phyloP scores from a whole-genome alignment of 2,113 vertebrate genomes.

The Phaethornis superciliosus region DNA sequence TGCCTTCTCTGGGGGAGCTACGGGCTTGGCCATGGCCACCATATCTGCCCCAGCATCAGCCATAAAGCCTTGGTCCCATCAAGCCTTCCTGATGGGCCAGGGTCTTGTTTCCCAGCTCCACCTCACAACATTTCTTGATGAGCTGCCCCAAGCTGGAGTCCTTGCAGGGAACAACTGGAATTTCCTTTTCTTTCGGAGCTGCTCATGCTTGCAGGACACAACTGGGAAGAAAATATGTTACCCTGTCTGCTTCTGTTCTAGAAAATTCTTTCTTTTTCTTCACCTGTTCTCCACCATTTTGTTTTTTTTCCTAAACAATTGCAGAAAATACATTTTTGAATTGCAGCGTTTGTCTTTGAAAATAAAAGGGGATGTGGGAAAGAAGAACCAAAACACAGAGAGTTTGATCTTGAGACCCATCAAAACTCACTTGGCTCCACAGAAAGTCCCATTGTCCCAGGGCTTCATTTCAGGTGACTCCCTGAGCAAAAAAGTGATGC shows the following conservation, averaged over 20 bases:
- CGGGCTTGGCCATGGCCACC: neutral
- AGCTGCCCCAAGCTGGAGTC: neutral
- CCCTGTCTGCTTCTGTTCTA: neutral
- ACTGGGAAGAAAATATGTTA: neutral
- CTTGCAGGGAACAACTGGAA: neutral
- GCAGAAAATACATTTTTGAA: neutral
- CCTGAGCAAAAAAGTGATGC: neutral
- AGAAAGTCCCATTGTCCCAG: neutral
- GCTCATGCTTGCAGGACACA: neutral
- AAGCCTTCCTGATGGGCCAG: neutral
- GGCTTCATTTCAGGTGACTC: neutral
- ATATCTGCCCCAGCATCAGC: neutral
- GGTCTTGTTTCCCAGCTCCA: neutral
- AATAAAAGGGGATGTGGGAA: neutral
- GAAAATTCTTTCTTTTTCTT: neutral
- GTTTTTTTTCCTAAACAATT: neutral
- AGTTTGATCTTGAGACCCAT: neutral
- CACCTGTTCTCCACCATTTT: neutral
- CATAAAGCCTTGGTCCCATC: rapidly evolving
- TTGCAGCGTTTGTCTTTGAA: neutral
- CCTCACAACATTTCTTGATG: neutral
- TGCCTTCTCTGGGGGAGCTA: neutral
- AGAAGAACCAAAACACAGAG: neutral
- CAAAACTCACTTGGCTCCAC: neutral
- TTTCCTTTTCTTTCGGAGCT: neutral